Evolutionary conservation across 2,113 vertebrate species (phyloP), one percentile per base, ranked within the genome.

Genomic region (Seriola aureovittata): DNA sequence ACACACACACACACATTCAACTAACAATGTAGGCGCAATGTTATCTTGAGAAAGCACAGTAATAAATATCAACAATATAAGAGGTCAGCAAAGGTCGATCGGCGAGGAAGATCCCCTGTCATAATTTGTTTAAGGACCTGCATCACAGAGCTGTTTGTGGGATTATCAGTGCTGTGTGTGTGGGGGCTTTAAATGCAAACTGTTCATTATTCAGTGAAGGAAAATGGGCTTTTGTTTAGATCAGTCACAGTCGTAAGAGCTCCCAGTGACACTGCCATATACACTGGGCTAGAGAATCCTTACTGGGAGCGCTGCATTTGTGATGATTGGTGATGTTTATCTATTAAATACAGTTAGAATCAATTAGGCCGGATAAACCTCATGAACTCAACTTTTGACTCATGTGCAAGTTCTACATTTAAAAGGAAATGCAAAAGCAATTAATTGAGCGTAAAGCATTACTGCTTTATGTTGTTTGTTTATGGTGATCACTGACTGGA

Each of bases 121-220:
- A 95, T 97, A 96, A 95, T 96, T 97, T 96, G 93, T 96, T 96
- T 96, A 80, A 96, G 93, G 93, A 94, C 88, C 89, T 86, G 81
- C 95, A 92, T 95, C 92, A 93, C 94, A 94, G 95, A 89, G 88
- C 81, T 92, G 88, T 94, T 95, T 82, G 91, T 93, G 86, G 91
- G 92, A 90, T 92, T 89, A 92, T 93, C 89, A 76, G 80, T 94
- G 94, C 19, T 32, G 52, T 62, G 46, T 72, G 54, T 40, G 71
- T 9, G 40, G 38, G 17, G 7, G 40, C 4, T 85, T 92, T 93
- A 92, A 93, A 95, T 95, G 94, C 93, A 91, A 96, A 95, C 93
- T 93, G 93, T 93, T 96, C 94, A 94, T 96, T 96, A 96, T 96
- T 96, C 92, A 93, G 90, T 86, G 87, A 93, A 94, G 93, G 94